Conservation (phyloP, 2,797 vertebrate species). For the Yasuhikotakia modesta region DNA sequence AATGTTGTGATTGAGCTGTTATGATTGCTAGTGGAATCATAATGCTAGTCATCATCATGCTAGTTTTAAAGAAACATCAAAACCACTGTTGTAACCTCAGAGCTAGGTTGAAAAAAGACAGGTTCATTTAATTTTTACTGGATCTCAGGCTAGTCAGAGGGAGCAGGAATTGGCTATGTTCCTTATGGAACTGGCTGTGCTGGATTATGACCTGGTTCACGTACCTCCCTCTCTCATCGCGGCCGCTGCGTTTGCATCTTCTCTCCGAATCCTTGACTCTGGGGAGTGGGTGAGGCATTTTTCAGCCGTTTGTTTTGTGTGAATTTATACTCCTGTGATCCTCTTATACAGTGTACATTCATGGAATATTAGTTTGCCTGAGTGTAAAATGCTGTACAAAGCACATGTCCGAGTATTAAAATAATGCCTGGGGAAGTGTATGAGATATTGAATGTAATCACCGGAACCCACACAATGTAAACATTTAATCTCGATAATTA, state of each 20-base stretch:
- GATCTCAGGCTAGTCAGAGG: neutral
- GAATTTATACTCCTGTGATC: neutral
- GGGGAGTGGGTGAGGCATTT: constrained; percentile 6
- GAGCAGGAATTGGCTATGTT: neutral
- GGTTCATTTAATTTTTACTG: neutral
- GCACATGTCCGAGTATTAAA: neutral
- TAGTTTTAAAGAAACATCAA: neutral
- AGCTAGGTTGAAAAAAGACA: neutral
- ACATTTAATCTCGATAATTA: neutral
- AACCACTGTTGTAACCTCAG: neutral
- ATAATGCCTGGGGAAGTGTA: neutral
- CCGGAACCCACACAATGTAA: neutral
- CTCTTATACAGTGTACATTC: neutral
- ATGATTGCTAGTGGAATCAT: too few species aligned
- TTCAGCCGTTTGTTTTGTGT: neutral
- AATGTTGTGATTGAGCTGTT: too few species aligned
- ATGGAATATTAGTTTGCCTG: neutral
- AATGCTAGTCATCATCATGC: neutral
- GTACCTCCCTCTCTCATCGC: constrained; percentile 13
- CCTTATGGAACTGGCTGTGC: constrained; percentile 1
- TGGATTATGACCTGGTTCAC: constrained; percentile 29
- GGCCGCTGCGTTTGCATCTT: neutral
- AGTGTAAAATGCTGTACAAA: neutral
- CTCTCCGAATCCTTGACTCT: constrained; percentile 17
- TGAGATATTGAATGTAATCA: constrained; percentile 3